Evolutionary conservation across 2,888 invertebrate genomes (phyloP).

Genomic region (Apamea epomidion): DNA sequence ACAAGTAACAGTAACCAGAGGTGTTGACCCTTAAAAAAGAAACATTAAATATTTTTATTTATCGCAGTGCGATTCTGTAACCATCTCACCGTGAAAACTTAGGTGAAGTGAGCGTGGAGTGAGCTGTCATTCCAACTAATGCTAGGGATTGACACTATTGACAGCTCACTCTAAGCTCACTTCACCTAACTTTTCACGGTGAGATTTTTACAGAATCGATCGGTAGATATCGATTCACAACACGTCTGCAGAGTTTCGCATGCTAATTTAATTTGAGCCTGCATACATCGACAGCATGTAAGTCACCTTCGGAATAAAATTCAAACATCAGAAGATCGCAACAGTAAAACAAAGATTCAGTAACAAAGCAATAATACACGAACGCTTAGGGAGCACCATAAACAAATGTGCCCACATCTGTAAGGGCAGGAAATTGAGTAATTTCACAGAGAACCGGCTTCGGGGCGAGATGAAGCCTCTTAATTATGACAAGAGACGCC

Average conservation of each 20-base stretch:
- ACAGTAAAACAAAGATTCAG: constrained; percentile 34
- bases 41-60: background rate
- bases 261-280: no score
- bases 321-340: constrained; percentile 10
- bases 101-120: no score
- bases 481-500: constrained; percentile 72
- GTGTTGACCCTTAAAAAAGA: background rate
- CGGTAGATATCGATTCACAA: no score
- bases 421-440: constrained; percentile 65
- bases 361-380: constrained; percentile 42
- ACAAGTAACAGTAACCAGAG: background rate
- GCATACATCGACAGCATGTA: constrained; percentile 5
- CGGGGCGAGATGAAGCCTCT: constrained; percentile 67
- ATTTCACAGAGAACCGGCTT: constrained; percentile 61
- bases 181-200: no score
- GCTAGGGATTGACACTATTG: no score
- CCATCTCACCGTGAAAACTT: no score
- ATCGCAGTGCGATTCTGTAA: no score
- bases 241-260: no score
- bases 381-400: constrained; percentile 24
- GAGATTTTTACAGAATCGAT: no score
- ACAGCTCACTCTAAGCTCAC: no score
- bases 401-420: constrained; percentile 53
- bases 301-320: constrained; percentile 26
- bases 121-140: no score